Conservation (phyloP, 1,140 invertebrate genomes). For the Drosophila rhopaloa region DNA sequence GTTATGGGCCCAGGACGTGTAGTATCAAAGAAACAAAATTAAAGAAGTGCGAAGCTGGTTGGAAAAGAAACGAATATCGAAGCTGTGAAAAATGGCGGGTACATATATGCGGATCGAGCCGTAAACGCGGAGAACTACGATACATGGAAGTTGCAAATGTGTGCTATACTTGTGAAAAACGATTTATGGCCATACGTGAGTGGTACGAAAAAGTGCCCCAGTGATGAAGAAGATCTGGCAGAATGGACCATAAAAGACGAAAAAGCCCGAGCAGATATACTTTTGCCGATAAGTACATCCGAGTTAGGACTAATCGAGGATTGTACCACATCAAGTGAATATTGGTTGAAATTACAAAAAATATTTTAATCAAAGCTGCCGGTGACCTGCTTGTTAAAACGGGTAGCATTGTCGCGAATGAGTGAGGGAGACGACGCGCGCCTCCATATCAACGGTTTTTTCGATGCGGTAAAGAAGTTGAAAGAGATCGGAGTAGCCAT, state of each 20-base stretch:
- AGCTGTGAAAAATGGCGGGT: not conserved
- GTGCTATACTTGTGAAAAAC: not conserved
- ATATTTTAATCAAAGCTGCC: too few species aligned
- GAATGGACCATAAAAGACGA: not conserved
- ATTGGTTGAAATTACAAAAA: too few species aligned
- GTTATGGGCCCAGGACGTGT: too few species aligned
- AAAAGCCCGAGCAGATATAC: not conserved
- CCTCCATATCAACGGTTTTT: not conserved
- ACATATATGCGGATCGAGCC: not conserved
- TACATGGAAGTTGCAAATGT: constrained; percentile 2
- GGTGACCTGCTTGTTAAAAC: too few species aligned
- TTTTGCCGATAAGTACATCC: too few species aligned
- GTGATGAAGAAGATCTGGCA: too few species aligned
- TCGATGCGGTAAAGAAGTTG: not conserved
- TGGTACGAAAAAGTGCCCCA: not conserved
- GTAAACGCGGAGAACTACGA: too few species aligned
- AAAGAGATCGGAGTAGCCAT: not conserved
- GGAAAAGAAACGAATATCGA: not conserved
- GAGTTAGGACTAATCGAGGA: too few species aligned
- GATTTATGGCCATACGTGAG: not conserved
- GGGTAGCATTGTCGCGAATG: too few species aligned
- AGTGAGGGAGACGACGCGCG: not conserved
- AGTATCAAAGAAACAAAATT: too few species aligned
- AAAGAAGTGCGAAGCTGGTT: too few species aligned
- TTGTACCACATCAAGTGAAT: too few species aligned